These are phyloP conservation scores for Zaprionus ghesquierei DNA, from an alignment of 1,140 invertebrate genomes.

Conservation along the genomic window DNA sequence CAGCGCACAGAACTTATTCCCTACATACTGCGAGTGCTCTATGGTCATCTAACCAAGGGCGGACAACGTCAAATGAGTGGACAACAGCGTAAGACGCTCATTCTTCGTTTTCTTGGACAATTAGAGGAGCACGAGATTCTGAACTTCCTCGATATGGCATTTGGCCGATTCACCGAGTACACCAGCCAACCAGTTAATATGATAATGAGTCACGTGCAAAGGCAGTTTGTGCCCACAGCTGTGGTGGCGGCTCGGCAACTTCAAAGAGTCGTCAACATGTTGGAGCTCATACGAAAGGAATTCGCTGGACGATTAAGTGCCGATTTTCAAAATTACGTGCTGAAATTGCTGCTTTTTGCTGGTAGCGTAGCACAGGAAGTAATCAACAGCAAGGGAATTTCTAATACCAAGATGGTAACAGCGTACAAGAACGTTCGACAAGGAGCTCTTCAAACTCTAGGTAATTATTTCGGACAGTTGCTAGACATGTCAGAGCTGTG, in stretches of 20 bases:
- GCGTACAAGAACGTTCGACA: conserved; percentile 88
- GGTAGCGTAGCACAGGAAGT: conserved; percentile 86
- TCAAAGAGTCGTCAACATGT: conserved; percentile 89
- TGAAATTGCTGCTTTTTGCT: conserved; percentile 89
- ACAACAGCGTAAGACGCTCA: conserved; percentile 87
- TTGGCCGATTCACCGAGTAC: conserved; percentile 88
- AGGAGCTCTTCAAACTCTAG: conserved; percentile 85
- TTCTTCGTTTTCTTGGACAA: conserved; percentile 93
- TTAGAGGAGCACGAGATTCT: conserved; percentile 90
- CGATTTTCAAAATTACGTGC: conserved; percentile 86
- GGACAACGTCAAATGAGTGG: conserved; percentile 89
- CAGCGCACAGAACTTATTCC: conserved; percentile 91
- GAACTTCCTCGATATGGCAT: conserved; percentile 92
- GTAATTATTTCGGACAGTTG: conserved; percentile 91
- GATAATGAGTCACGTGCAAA: conserved; percentile 8
- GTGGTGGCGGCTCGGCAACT: conserved; percentile 87
- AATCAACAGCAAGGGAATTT: conserved; percentile 74
- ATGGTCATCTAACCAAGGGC: conserved; percentile 92
- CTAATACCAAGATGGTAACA: conserved; percentile 83
- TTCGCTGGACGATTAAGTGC: conserved; percentile 90
- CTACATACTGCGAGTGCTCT: conserved; percentile 92
- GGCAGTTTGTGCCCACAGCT: conserved; percentile 19
- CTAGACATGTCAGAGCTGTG: conserved; percentile 87
- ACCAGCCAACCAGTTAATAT: conserved; percentile 84
- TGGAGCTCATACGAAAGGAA: conserved; percentile 92